Evolutionary conservation across 1,140 invertebrate genomes (phyloP).

Genomic region (Caenorhabditis remanei): DNA sequence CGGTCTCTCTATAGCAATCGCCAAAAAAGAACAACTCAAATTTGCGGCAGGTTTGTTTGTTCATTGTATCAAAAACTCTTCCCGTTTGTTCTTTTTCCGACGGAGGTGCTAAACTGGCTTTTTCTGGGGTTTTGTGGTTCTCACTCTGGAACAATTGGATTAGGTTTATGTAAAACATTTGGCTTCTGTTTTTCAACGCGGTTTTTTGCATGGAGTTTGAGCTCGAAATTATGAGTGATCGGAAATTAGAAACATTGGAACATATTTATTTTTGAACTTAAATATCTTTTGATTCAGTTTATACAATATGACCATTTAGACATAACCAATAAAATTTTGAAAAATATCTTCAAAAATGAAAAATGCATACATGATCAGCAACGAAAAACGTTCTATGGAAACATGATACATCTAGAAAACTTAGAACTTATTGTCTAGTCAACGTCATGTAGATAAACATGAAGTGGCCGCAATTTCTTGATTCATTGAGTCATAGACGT

Average conservation of each 20-base stretch:
- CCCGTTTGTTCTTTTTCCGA: slow-evolving; percentile 10
- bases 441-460: slow-evolving; percentile 43
- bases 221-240: neutral
- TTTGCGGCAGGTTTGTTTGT: slow-evolving; percentile 73
- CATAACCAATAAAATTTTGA: neutral
- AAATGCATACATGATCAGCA: neutral
- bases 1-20: slow-evolving; percentile 76
- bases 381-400: neutral
- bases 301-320: too few relatives aligned
- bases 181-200: too few relatives aligned
- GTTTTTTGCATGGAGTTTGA: too few relatives aligned
- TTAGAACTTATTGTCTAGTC: neutral
- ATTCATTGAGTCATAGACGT: slow-evolving; percentile 17
- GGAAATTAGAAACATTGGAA: too few relatives aligned
- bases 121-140: slow-evolving; percentile 20
- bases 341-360: neutral
- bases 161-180: neutral
- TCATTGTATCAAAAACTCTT: slow-evolving; percentile 45
- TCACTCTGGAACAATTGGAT: slow-evolving; percentile 45
- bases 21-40: slow-evolving; percentile 75
- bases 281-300: too few relatives aligned
- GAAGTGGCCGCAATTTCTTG: neutral
- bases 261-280: too few relatives aligned
- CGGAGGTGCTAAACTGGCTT: slow-evolving; percentile 45
- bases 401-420: neutral